These are phyloP conservation scores for Epizoanthus stellaris DNA, from an alignment of 92 coral and sea anemone species.

Conservation along the genomic window DNA sequence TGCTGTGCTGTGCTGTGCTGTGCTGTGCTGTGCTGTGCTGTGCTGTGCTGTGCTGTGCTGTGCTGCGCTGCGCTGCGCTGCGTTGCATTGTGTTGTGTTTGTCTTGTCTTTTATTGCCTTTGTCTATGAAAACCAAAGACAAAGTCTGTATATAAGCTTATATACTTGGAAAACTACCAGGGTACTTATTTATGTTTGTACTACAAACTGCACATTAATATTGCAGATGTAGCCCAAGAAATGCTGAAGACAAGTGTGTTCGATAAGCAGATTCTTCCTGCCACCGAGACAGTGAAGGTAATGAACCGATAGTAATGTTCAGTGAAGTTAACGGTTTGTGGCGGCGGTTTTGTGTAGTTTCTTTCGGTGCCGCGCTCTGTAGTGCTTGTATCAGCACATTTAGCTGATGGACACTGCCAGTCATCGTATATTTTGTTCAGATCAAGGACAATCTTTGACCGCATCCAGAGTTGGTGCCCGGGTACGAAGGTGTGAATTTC, in stretches of 20 bases:
- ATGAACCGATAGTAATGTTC: background rate
- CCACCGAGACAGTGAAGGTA: conserved; percentile 72
- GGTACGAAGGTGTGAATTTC: too few species aligned
- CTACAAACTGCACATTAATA: background rate
- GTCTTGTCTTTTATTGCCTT: background rate
- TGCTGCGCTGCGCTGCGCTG: background rate
- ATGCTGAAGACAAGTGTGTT: conserved; percentile 71
- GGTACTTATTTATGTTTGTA: too few species aligned
- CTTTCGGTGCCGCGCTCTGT: too few species aligned
- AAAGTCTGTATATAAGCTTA: too few species aligned
- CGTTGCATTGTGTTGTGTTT: background rate
- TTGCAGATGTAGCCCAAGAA: conserved; percentile 69
- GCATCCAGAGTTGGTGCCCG: too few species aligned
- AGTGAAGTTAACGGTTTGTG: too few species aligned
- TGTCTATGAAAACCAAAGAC: background rate
- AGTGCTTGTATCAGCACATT: too few species aligned
- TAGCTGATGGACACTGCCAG: too few species aligned
- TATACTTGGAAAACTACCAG: too few species aligned
- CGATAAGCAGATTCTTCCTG: conserved; percentile 72
- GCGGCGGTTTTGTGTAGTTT: too few species aligned
- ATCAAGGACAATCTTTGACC: too few species aligned
- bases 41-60: background rate
- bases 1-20: background rate
- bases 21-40: background rate
- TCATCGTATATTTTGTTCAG: too few species aligned